These are phyloP conservation scores for Melikaiella ostensackeni DNA, from an alignment of 2,888 invertebrate species.

Conservation along the genomic window DNA sequence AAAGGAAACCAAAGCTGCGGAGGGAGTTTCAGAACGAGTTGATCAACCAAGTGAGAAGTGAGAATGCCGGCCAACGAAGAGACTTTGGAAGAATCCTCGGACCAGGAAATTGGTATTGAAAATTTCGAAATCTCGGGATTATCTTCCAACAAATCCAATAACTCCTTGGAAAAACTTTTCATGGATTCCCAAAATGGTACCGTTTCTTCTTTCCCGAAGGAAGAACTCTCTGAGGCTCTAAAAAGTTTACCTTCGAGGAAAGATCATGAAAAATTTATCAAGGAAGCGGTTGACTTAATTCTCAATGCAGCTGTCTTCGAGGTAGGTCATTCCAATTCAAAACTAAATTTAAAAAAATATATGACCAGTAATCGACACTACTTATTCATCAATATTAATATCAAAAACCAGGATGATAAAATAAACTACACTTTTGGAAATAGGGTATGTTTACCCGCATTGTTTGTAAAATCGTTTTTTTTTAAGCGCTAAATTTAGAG, in stretches of 20 bases:
- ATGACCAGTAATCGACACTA: no score
- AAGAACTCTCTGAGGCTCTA: conserved; percentile 32
- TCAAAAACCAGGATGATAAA: no score
- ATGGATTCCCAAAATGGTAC: neutral
- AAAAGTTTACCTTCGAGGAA: conserved; percentile 81
- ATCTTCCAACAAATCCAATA: conserved; percentile 1
- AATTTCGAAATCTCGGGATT: conserved; percentile 14
- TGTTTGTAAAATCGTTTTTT: no score
- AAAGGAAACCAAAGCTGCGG: conserved; percentile 68
- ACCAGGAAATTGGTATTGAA: conserved; percentile 46
- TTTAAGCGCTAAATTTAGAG: no score
- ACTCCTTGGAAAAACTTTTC: neutral
- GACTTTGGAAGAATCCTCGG: conserved; percentile 57
- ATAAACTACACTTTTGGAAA: no score
- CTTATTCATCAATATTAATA: no score
- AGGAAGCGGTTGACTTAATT: conserved; percentile 84
- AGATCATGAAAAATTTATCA: conserved; percentile 86
- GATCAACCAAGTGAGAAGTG: conserved; percentile 47
- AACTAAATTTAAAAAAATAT: neutral
- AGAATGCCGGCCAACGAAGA: conserved; percentile 68
- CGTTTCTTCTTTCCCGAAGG: neutral
- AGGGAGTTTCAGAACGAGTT: conserved; percentile 61
- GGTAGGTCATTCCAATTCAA: conserved; percentile 60
- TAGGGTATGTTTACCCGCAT: no score
- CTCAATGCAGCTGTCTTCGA: conserved; percentile 87